Evolutionary conservation across 2,113 vertebrate genomes (phyloP).

Genomic region (Jaculus jaculus): DNA sequence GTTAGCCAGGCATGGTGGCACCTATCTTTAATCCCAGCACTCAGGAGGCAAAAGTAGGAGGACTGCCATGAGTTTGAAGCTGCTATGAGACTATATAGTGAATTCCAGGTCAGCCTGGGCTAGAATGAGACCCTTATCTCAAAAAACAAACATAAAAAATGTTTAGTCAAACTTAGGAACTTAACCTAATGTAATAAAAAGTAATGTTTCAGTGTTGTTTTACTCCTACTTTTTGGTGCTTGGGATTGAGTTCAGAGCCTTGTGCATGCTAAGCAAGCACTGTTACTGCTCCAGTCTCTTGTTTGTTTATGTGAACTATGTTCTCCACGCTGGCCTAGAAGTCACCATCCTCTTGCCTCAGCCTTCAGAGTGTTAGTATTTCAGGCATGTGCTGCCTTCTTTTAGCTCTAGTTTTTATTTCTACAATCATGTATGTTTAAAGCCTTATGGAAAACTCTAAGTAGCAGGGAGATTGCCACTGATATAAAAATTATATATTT

Average conservation of each 20-base stretch:
- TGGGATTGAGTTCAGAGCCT: background rate
- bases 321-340: background rate
- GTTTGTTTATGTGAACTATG: background rate
- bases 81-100: too few relatives aligned
- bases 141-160: too few relatives aligned
- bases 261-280: background rate
- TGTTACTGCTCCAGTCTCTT: too few relatives aligned
- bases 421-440: background rate
- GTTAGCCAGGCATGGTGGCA: too few relatives aligned
- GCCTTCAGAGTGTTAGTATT: background rate
- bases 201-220: background rate
- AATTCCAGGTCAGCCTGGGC: too few relatives aligned
- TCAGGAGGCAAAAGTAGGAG: too few relatives aligned
- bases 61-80: too few relatives aligned
- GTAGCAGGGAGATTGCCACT: background rate
- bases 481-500: slow-evolving; percentile 42
- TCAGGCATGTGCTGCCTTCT: background rate
- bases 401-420: slow-evolving; percentile 1
- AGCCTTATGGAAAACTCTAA: background rate
- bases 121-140: too few relatives aligned
- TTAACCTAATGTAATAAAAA: slow-evolving; percentile 36
- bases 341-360: background rate
- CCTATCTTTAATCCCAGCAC: too few relatives aligned
- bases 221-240: background rate
- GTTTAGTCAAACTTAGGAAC: background rate